Base-by-base conservation (phyloP, 2,113 vertebrate genomes). In the Pithys albifrons region DNA sequence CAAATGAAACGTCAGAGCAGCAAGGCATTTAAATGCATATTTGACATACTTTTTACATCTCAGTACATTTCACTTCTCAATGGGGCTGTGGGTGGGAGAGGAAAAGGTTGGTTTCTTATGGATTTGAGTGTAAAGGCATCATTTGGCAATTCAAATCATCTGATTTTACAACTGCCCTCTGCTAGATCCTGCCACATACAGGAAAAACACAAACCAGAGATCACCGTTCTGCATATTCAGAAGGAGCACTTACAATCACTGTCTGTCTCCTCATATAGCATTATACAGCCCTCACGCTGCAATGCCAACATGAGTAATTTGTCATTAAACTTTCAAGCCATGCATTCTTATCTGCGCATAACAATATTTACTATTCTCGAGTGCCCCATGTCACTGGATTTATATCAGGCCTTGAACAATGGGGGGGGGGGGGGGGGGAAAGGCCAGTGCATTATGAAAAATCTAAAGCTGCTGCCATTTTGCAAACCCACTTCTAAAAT, bases 1-100 rank as follows among this genome's bases (percentile, higher is more conserved):
- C 82, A 93, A 95, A 82, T 45, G 49, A 86, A 85, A 91, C 65
- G n/a, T 96, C 96, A 94, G 85, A 94, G 88, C 64, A 86, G 35
- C 61, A 64, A 89, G 69, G 52, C 77, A 95, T 96, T 96, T 94
- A 93, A 91, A 97, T 96, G 96, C 95, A 97, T 97, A 91, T 78
- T 93, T 97, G 88, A 96, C 96, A 97, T 96, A 94, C 58, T 97
- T 97, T 54, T 76, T 88, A 49, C 67, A 67, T 89, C 74, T 84
- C 80, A 62, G 57, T 65, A 78, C 62, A 70, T 78, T 93, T 95
- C 66, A 58, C 67, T 97, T 96, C 64, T 97, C 86, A 95, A 78
- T 71, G 75, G 33, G 58, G 43, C 62, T 79, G 95, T 95, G 92
- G 49, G 95, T 91, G 90, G 96, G 65, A 95, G 91, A 78, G 73